Base-by-base conservation (phyloP, 2,888 invertebrate species). In the Agonopterix alstromeriana region DNA sequence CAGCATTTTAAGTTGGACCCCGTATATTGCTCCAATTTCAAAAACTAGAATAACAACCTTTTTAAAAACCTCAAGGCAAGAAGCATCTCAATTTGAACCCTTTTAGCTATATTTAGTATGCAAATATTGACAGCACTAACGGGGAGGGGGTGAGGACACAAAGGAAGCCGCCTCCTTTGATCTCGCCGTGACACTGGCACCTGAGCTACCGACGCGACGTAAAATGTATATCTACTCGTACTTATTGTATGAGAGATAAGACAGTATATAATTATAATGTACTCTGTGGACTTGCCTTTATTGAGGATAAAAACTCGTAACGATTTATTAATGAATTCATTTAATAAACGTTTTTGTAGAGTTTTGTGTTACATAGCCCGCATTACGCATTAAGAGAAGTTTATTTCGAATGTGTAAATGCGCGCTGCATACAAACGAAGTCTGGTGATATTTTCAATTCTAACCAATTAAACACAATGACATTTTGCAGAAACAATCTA, bases 81-180 rank as follows among this genome's bases (percentile, higher is more conserved):
- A 59, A 63, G 60, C 58, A 60, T 58, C 58, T 57, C 55, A 52
- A 51, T 55, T 52, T 50, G 43, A 46, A 54, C 38, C 55, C 57
- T 55, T 60, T 60, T 59, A 62, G 42, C 53, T 54, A 27, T 59
- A 55, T 73, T 73, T 74, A 71, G 57, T 66, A 82, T 77, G 82
- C 77, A 77, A 82, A 80, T 77, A 75, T 77, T 74, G 71, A 74
- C 73, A 53, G 50, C 46, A 52, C 57, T 56, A 53, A 55, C 53
- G 52, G 27, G 42, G 42, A 46, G 48, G 54, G 43, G 49, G 55
- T 56, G 54, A 57, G 53, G 59, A 45, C 57, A 60, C 73, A 77
- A 80, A 77, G 69, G 61, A 58, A 43, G 60, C 80, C 82, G 82
- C 73, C 56, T 50, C 53, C 73, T 84, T 82, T 82, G 74, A 81